These are phyloP conservation scores for Pantherophis alleghaniensis DNA, from an alignment of 2,797 vertebrate species.

Conservation along the genomic window DNA sequence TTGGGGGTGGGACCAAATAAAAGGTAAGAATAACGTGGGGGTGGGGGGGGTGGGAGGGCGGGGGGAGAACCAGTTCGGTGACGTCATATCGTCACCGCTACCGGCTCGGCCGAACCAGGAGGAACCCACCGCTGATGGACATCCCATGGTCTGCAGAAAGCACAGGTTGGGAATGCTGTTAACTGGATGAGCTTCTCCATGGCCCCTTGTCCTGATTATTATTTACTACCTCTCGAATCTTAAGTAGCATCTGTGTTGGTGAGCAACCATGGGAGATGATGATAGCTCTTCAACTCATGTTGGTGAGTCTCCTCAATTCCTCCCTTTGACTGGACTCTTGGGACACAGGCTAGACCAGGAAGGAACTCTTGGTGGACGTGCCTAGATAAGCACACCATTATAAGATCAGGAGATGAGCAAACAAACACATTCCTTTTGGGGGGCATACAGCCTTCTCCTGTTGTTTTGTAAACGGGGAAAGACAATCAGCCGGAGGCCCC, in stretches of 20 bases:
- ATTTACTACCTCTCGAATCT: not conserved
- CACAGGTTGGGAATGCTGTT: not conserved
- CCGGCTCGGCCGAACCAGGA: no score
- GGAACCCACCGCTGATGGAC: not conserved
- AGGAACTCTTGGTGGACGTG: not conserved
- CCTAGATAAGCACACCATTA: not conserved
- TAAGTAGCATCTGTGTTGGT: not conserved
- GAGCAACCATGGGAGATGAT: not conserved
- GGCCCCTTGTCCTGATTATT: not conserved
- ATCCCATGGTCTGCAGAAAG: not conserved
- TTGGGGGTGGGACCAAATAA: no score
- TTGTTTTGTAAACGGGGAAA: conserved; percentile 7
- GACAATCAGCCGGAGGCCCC: not conserved
- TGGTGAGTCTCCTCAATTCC: not conserved
- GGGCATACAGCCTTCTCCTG: not conserved
- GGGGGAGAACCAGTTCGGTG: no score
- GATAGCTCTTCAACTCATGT: not conserved
- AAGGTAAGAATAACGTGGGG: no score
- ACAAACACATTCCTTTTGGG: conserved; percentile 1
- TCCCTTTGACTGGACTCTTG: not conserved
- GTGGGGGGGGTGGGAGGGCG: no score
- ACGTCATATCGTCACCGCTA: no score
- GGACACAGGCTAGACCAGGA: not conserved
- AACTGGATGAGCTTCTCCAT: not conserved
- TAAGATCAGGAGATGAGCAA: not conserved